Percentiles rank a stretch among this genome's conserved stretches.
phyloP scores from a whole-genome alignment of 2,113 vertebrate species.

The Rhodinocichla rosea region DNA sequence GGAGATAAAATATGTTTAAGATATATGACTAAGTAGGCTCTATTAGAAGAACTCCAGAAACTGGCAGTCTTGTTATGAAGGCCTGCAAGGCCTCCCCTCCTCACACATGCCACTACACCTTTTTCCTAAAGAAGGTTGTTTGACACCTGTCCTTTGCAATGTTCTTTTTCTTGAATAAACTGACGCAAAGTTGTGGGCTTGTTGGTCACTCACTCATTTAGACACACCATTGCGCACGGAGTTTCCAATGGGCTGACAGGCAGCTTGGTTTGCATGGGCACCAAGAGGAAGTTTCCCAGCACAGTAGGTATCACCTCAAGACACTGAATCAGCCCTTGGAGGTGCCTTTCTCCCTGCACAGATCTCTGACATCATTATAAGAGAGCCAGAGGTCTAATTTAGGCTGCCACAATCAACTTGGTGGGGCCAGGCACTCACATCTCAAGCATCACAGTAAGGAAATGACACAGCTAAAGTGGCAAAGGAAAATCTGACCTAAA shows the following conservation, averaged over 20 bases:
- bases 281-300: neutral
- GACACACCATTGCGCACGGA: too few relatives aligned
- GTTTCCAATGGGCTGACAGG: neutral
- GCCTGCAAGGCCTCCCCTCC: neutral
- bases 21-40: neutral
- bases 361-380: neutral
- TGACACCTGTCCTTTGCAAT: neutral
- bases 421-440: neutral
- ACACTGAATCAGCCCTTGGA: neutral
- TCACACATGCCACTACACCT: accelerated
- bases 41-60: neutral
- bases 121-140: neutral
- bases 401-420: neutral
- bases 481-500: neutral
- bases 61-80: neutral
- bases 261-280: neutral
- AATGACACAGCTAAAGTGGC: neutral
- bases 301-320: neutral
- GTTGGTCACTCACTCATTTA: neutral
- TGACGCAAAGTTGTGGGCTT: neutral
- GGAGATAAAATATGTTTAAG: neutral
- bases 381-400: neutral
- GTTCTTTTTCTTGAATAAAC: neutral
- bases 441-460: neutral
- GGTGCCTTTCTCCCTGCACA: neutral